phyloP scores from a whole-genome alignment of 2,113 vertebrate genomes.

The Mixornis gularis region DNA sequence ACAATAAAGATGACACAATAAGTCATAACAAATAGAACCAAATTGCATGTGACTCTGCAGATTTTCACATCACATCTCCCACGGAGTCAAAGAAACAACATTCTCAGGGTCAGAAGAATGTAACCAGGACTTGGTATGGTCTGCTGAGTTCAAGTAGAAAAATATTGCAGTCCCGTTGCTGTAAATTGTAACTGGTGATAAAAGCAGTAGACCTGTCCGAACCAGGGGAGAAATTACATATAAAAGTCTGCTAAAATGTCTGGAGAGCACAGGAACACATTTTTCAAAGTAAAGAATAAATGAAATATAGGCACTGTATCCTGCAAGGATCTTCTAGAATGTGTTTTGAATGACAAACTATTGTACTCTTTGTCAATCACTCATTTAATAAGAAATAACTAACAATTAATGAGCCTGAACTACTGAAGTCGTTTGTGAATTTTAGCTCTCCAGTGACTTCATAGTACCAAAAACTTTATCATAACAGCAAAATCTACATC shows the following conservation, averaged over 20 bases:
- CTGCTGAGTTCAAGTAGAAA: not conserved
- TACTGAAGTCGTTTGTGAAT: not conserved
- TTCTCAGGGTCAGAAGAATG: not conserved
- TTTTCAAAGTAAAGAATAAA: not conserved
- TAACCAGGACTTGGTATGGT: not conserved
- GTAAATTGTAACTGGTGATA: constrained; percentile 10
- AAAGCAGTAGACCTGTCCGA: not conserved
- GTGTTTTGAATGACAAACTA: not conserved
- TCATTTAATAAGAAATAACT: not conserved
- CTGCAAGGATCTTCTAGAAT: not conserved
- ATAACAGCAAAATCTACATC: not conserved
- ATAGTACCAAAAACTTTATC: not conserved
- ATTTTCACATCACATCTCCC: not conserved
- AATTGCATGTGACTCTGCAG: not conserved
- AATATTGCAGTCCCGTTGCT: not conserved
- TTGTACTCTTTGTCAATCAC: not conserved
- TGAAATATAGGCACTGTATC: not conserved
- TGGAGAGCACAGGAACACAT: not conserved
- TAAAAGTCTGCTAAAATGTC: not conserved
- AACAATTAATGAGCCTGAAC: not conserved
- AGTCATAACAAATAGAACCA: not conserved
- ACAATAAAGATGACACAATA: not conserved
- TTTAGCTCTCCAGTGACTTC: not conserved
- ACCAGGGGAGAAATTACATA: constrained; percentile 3
- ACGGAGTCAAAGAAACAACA: not conserved